A percentile compares a stretch with the other conserved stretches of the same genome.
Conservation (phyloP, 2,113 vertebrate species). For the Pao palembangensis region DNA sequence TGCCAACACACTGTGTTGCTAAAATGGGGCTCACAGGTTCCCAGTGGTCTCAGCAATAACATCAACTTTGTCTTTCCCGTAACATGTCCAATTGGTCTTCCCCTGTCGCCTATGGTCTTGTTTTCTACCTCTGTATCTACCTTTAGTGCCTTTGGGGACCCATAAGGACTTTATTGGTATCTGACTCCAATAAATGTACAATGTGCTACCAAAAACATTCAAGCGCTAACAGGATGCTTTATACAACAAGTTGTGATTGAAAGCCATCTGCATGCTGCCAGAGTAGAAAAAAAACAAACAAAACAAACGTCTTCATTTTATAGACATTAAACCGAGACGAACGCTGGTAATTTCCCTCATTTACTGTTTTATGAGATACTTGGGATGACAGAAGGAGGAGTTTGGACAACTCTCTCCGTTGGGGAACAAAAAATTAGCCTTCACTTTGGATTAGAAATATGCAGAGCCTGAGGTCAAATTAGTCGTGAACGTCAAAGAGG, state of each 20-base stretch:
- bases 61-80: neutral
- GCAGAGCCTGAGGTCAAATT: conserved; percentile 8
- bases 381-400: neutral
- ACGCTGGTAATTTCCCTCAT: neutral
- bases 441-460: conserved; percentile 12
- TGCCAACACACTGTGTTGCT: neutral
- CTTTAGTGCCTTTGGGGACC: neutral
- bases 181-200: neutral
- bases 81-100: neutral
- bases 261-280: too few species aligned
- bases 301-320: neutral
- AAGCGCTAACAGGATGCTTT: neutral
- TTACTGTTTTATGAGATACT: neutral
- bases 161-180: neutral
- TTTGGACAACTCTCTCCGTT: conserved; percentile 6
- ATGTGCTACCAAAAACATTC: neutral
- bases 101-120: neutral
- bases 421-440: conserved; percentile 8
- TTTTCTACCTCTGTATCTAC: neutral
- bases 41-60: neutral
- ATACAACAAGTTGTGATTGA: neutral
- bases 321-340: neutral
- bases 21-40: neutral
- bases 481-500: conserved; percentile 19
- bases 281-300: neutral